These are phyloP conservation scores for Chaetodon trifasciatus DNA, from an alignment of 2,797 vertebrate genomes.

Conservation along the genomic window DNA sequence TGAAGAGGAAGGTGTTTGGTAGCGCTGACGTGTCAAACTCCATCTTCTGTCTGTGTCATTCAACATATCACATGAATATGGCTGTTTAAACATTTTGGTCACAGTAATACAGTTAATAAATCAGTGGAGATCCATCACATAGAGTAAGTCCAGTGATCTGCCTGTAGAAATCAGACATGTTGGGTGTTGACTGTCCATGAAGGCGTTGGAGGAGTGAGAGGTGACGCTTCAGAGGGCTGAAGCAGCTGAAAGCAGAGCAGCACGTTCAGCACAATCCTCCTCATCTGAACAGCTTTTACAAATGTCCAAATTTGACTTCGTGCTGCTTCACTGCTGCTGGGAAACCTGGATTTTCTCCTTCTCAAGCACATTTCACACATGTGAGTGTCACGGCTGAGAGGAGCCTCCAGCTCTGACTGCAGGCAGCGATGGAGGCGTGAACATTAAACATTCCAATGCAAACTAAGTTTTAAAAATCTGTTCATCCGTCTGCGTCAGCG, in stretches of 20 bases:
- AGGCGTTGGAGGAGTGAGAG: neutral
- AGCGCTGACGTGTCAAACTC: too few species aligned
- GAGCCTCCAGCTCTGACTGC: neutral
- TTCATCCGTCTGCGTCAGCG: neutral
- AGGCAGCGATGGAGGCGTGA: neutral
- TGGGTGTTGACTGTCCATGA: neutral
- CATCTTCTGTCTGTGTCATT: too few species aligned
- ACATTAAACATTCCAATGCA: neutral
- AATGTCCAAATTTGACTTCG: neutral
- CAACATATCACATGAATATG: too few species aligned
- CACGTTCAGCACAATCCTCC: neutral
- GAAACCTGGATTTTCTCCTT: neutral
- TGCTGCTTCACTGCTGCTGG: slow-evolving; percentile 2
- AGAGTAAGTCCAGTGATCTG: neutral
- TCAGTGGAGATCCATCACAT: neutral
- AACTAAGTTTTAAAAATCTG: neutral
- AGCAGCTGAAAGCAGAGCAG: neutral
- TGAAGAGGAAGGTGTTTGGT: too few species aligned
- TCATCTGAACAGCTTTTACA: neutral
- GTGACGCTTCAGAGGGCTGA: slow-evolving; percentile 15
- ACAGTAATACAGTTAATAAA: neutral
- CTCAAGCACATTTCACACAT: neutral
- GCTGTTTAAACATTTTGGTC: too few species aligned
- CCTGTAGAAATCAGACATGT: neutral
- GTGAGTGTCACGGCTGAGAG: neutral